These are phyloP conservation scores for Panopea generosa DNA, from an alignment of 2,888 invertebrate species.

Conservation along the genomic window DNA sequence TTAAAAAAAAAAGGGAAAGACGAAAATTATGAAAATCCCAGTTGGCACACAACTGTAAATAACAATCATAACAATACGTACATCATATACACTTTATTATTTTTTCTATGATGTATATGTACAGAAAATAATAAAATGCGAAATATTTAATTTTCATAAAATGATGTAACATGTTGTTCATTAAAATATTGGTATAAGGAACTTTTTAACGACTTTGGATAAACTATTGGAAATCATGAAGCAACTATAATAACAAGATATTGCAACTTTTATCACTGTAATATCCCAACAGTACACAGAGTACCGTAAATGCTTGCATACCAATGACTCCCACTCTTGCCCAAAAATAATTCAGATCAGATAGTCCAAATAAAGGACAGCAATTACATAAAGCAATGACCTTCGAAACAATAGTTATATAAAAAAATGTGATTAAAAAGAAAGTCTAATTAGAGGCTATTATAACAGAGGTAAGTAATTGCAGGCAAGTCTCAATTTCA, in stretches of 20 bases:
- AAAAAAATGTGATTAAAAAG: neutral
- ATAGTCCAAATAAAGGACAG: too few relatives aligned
- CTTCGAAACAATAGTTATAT: neutral
- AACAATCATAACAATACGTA: neutral
- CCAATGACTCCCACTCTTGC: too few relatives aligned
- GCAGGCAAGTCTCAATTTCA: too few relatives aligned
- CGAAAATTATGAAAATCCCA: too few relatives aligned
- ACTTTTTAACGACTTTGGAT: slow-evolving; percentile 17
- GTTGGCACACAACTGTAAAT: too few relatives aligned
- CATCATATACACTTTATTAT: slow-evolving; percentile 57
- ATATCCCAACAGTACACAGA: slow-evolving; percentile 1
- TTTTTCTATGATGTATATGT: slow-evolving; percentile 68
- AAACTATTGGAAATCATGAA: neutral
- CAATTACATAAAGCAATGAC: too few relatives aligned
- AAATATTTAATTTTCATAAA: slow-evolving; percentile 57
- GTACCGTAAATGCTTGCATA: slow-evolving; percentile 5
- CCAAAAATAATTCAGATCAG: too few relatives aligned
- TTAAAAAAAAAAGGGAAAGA: too few relatives aligned
- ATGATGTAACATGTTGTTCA: slow-evolving; percentile 50
- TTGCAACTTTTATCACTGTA: slow-evolving; percentile 37
- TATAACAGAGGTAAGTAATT: too few relatives aligned
- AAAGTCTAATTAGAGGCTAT: neutral
- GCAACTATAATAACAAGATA: slow-evolving; percentile 27
- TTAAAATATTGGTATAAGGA: slow-evolving; percentile 28
- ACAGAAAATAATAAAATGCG: slow-evolving; percentile 68